Percentiles rank a stretch among this genome's conserved stretches.
Conservation (phyloP, 2,113 vertebrate species). For the Clarias gariepinus region DNA sequence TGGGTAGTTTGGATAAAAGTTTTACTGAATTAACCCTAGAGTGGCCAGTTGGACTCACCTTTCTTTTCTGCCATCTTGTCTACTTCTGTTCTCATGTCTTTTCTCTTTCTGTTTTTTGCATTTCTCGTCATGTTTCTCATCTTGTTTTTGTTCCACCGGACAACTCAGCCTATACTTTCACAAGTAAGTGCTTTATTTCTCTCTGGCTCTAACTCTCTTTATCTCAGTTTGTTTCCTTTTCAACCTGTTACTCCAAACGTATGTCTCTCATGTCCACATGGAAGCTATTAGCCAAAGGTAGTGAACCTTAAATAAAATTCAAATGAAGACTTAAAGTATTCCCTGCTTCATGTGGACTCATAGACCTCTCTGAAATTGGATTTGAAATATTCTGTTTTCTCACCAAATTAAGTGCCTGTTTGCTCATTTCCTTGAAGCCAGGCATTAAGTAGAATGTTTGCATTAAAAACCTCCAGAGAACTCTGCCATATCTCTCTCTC, state of each 20-base stretch:
- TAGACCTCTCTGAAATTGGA: constrained; percentile 24
- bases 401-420: constrained; percentile 32
- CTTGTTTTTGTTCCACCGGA: constrained; percentile 83
- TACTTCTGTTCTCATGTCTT: constrained; percentile 70
- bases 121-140: constrained; percentile 68
- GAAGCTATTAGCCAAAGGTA: constrained; percentile 30
- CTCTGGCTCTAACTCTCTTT: constrained; percentile 49
- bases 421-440: constrained; percentile 35
- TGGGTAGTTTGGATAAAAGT: background rate
- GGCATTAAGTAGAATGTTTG: constrained; percentile 28
- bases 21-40: constrained; percentile 14
- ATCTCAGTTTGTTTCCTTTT: constrained; percentile 48
- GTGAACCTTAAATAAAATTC: constrained; percentile 36
- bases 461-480: constrained; percentile 16
- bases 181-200: constrained; percentile 90
- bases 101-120: constrained; percentile 66
- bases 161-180: constrained; percentile 83
- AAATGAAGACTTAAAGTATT: constrained; percentile 39
- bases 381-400: constrained; percentile 32
- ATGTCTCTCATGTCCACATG: constrained; percentile 39
- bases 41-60: constrained; percentile 38
- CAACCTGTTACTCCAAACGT: constrained; percentile 29
- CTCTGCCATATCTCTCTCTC: constrained; percentile 19
- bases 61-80: constrained; percentile 49
- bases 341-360: constrained; percentile 6